Evolutionary conservation across 2,888 invertebrate genomes (phyloP).

Genomic region (Spialia ferax): DNA sequence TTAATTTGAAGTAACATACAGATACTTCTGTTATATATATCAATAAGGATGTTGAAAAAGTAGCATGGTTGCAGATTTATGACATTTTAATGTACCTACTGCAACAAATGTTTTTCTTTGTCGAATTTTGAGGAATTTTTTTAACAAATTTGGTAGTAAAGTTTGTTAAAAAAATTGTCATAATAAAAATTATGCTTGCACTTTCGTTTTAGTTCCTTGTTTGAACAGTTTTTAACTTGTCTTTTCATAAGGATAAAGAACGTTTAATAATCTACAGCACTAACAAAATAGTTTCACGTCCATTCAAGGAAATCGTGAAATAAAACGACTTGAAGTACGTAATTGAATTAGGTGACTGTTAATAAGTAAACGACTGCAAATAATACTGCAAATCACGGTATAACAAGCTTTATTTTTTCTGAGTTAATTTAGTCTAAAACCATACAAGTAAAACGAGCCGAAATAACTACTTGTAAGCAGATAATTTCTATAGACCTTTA

Average conservation of each 20-base stretch:
- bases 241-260: background rate
- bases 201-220: constrained; percentile 7
- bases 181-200: constrained; percentile 14
- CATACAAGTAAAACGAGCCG: background rate
- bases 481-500: background rate
- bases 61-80: constrained; percentile 17
- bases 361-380: background rate
- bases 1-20: too few relatives aligned
- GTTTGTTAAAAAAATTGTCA: too few relatives aligned
- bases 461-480: background rate
- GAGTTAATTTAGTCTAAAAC: background rate
- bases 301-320: constrained; percentile 21
- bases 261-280: background rate
- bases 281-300: constrained; percentile 24
- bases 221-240: constrained; percentile 4
- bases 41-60: too few relatives aligned
- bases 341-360: constrained; percentile 18
- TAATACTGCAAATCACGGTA: constrained; percentile 15
- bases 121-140: too few relatives aligned
- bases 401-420: constrained; percentile 4
- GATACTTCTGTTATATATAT: too few relatives aligned
- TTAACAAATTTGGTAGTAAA: too few relatives aligned
- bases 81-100: too few relatives aligned
- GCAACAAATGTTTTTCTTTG: too few relatives aligned
- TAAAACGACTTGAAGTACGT: constrained; percentile 14